phyloP scores from a whole-genome alignment of 2,113 vertebrate species.

The Equus przewalskii region DNA sequence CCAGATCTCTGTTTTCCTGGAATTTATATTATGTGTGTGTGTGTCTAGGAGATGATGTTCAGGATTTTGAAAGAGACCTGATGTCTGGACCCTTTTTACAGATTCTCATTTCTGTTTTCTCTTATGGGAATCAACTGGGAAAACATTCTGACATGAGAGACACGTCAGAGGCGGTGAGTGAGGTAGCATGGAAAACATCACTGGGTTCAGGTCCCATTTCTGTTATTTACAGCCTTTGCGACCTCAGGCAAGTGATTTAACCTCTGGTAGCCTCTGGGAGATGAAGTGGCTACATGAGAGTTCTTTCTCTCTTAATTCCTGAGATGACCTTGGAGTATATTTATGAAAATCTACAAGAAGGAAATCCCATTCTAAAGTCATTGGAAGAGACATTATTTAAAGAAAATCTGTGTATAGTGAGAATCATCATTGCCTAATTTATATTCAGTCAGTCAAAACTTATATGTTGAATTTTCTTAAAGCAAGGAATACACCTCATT shows the following conservation, averaged over 20 bases:
- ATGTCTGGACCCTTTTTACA: background rate
- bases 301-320: constrained; percentile 11
- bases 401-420: background rate
- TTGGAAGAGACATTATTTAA: constrained; percentile 12
- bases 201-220: background rate
- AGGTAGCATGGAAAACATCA: background rate
- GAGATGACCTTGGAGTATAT: background rate
- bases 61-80: background rate
- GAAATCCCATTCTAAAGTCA: constrained; percentile 36
- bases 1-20: background rate
- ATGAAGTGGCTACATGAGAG: background rate
- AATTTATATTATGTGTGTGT: constrained; percentile 10
- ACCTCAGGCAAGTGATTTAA: background rate
- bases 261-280: background rate
- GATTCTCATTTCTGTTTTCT: constrained; percentile 14
- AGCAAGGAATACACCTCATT: background rate
- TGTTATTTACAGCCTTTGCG: background rate
- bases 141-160: constrained; percentile 24
- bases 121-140: background rate
- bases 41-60: background rate
- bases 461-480: constrained; percentile 36
- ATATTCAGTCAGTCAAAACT: constrained; percentile 13
- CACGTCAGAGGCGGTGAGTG: background rate
- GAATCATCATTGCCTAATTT: background rate
- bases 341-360: constrained; percentile 49